Evolutionary conservation across 2,888 invertebrate species (phyloP).

Genomic region (Pyrrhopygopsis socrates): DNA sequence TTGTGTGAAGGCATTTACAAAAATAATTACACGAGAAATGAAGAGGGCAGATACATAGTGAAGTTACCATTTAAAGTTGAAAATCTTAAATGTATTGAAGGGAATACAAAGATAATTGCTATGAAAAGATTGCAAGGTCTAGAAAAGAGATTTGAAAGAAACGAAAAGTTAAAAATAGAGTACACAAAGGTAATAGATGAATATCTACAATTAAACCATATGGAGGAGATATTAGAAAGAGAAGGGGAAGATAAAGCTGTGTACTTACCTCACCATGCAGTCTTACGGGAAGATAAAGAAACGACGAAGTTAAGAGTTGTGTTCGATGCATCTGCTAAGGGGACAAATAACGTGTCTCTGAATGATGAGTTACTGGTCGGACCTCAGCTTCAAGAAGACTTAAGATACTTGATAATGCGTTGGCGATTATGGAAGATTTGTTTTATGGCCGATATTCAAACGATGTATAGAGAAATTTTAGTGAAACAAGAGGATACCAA

Average conservation of each 20-base stretch:
- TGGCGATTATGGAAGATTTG: constrained; percentile 80
- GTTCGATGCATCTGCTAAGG: constrained; percentile 78
- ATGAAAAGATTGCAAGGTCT: constrained; percentile 68
- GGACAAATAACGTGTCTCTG: constrained; percentile 32
- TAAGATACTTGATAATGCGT: constrained; percentile 77
- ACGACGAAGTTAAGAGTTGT: constrained; percentile 81
- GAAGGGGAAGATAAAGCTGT: background rate
- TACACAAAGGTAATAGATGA: constrained; percentile 56
- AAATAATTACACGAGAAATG: constrained; percentile 50
- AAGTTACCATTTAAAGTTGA: constrained; percentile 62
- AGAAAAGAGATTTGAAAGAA: constrained; percentile 59
- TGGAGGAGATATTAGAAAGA: constrained; percentile 53
- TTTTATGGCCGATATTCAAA: constrained; percentile 81
- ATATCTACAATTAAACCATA: constrained; percentile 49
- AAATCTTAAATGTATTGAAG: constrained; percentile 18
- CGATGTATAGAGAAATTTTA: constrained; percentile 85
- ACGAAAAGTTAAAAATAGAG: constrained; percentile 51
- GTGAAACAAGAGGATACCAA: constrained; percentile 74
- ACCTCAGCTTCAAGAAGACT: constrained; percentile 80
- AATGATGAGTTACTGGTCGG: constrained; percentile 81
- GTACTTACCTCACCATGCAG: background rate
- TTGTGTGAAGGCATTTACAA: constrained; percentile 72
- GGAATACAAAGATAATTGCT: constrained; percentile 63
- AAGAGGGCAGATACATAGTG: constrained; percentile 72
- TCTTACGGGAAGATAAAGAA: constrained; percentile 25